Evolutionary conservation across 2,113 vertebrate species (phyloP), one percentile per base, ranked within the genome.

Genomic region (Daphoenositta chrysoptera): DNA sequence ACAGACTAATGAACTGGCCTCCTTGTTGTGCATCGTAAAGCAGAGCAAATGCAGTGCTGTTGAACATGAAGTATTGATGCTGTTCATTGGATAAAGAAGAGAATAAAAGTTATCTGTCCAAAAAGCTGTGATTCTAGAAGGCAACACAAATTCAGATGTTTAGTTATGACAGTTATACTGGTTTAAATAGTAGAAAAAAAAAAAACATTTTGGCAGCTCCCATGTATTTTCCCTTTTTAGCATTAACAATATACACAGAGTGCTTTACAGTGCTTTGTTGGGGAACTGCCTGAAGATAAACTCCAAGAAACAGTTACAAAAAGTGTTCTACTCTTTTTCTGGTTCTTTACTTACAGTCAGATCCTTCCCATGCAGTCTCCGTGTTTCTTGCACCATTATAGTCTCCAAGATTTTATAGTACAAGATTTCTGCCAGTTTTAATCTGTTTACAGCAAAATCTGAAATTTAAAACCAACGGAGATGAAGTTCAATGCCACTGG

Each of bases 401-500:
- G 98, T 99, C 96, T 99, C 99, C 97, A 99, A 96, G 92, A 99
- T 98, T 97, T 99, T 99, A 97, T 99, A 99, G 97, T 99, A 99
- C 16, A 99, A 98, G 96, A 99, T 99, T 96, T 99, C 99, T 15
- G 99, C 99, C 95, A 99, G 97, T 91, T 99, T 99, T 96, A 99
- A 93, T 61, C 99, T 98, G 92, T 99, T 99, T 90, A 99, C 97
- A 81, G 99, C 99, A 98, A 99, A 99, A 96, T 99, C 99, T 99
- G 95, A 23, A 96, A 89, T 78, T 60, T 72, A 96, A 97, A 96
- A 50, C 47, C 84, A 93, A 53, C 2, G n/a, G 39, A 63, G 15
- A 68, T 96, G 42, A 96, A 91, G 64, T 24, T 44, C 47, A 88
- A 35, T 42, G 37, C 23, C 2, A 0, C 20, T 47, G 60, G 58